Evolutionary conservation across 2,888 invertebrate species (phyloP), one percentile per base, ranked within the genome.

Genomic region (Hirudinaria manillensis): DNA sequence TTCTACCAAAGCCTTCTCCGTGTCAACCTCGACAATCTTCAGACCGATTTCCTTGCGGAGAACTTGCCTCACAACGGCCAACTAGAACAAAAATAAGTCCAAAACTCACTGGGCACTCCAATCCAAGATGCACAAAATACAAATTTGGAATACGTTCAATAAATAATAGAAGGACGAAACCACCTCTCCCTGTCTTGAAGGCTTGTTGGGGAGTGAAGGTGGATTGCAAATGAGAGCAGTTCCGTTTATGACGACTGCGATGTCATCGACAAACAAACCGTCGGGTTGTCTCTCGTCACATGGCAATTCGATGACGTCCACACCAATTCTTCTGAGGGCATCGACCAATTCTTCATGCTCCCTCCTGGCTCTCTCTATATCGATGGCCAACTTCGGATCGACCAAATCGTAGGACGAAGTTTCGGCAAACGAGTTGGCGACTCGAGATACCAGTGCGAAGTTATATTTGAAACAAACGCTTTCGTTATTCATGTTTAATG

Each of bases 181-280:
- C 4, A 86, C 94, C 89, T 94, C 94, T 84, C 90, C 90, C 78
- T 89, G 88, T 75, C 85, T 78, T 3, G 82, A 81, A 4, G 93
- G 93, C 80, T 90, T 89, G 2, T 92, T 90, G 13, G 78, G 75
- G 21, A 76, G 55, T 38, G 78, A 70, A 2, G 80, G 79, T 21
- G 81, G 81, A 72, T 81, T 81, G 21, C 84, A 82, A 76, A 98
- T 90, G 13, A 98, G 88, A 0, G 94, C 96, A 19, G 93, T 93
- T 21, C 95, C 96, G 85, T 96, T 94, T 83, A 94, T 93, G 76
- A 95, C 89, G 32, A 97, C 90, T 7, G 94, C 94, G 72, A 92
- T 89, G 84, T 95, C 94, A 84, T 96, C 96, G 66, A 96, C 90
- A 83, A 93, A 91, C 65, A 91, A 90, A 82, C 92, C 92, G 78